Evolutionary conservation across 2,888 invertebrate species (phyloP), one percentile per base, ranked within the genome.

Genomic region (Hyposoter dolosus): DNA sequence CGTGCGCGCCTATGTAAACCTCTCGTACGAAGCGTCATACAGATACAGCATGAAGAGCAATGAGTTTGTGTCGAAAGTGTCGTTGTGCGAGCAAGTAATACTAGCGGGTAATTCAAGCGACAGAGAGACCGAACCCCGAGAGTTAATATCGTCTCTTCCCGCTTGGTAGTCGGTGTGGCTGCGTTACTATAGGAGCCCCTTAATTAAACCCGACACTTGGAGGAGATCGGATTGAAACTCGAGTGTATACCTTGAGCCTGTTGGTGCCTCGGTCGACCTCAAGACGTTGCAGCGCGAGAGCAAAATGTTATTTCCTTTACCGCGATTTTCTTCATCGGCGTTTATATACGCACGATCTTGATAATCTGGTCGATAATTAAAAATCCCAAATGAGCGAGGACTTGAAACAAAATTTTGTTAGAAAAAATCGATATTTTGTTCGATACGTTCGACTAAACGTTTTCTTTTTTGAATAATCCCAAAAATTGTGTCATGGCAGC

Each of bases 221-320:
- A 86, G 85, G 87, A 89, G 87, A 88, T 88, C 88, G 87, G 88
- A 89, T 89, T 87, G 88, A 88, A 89, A 89, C 88, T 88, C 88
- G 86, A 89, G 87, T 78, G 81, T 85, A 40, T 40, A 82, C 78
- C 79, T 75, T 84, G 83, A 88, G 84, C 83, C 83, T 81, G 79
- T 75, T n/a, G n/a, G n/a, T 76, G 47, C 78, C 84, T 66, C 80
- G 66, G 72, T 76, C 78, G 82, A 82, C 82, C 77, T 80, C 82
- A 77, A 83, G 75, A 84, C 79, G 71, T 72, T 3, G 3, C 80
- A 77, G 50, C 32, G 35, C 32, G 35, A 35, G 45, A 23, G 19
- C 60, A 43, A n/a, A n/a, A 74, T 71, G 12, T 74, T 77, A 66
- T 71, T 65, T 75, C 71, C 45, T 15, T 65, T 56, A 56, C 66